Evolutionary conservation across 2,113 vertebrate genomes (phyloP).

Genomic region (Ploceus nigricollis): DNA sequence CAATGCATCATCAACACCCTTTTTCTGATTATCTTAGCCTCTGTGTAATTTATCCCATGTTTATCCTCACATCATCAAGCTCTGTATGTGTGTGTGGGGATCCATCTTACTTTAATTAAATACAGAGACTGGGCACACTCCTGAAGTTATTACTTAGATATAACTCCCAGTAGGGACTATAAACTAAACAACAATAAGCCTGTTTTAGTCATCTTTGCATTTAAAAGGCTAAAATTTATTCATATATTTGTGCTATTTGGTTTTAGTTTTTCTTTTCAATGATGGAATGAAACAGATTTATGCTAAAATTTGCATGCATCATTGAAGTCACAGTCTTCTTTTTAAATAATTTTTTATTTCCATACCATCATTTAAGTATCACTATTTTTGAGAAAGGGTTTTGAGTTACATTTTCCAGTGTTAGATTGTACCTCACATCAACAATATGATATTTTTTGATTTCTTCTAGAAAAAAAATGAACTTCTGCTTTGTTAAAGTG

Average conservation of each 20-base stretch:
- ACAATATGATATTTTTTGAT: background rate
- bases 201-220: background rate
- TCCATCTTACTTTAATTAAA: constrained; percentile 48
- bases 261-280: background rate
- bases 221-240: background rate
- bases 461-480: background rate
- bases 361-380: background rate
- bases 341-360: background rate
- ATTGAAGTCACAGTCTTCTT: background rate
- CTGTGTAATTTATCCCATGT: constrained; percentile 23
- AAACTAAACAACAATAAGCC: background rate
- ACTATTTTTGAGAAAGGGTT: background rate
- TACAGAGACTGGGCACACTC: constrained; percentile 24
- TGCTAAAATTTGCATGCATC: background rate
- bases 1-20: background rate
- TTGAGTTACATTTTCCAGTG: background rate
- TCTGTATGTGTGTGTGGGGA: background rate
- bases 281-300: background rate
- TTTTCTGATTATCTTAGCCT: constrained; percentile 5
- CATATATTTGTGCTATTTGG: background rate
- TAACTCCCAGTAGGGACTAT: background rate
- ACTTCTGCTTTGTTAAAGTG: background rate
- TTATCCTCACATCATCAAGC: constrained; percentile 28
- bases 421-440: background rate
- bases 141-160: constrained; percentile 29